A percentile compares a stretch with the other conserved stretches of the same genome.
Evolutionary conservation across 2,113 vertebrate species (phyloP).

Genomic region (Tragelaphus buxtoni): DNA sequence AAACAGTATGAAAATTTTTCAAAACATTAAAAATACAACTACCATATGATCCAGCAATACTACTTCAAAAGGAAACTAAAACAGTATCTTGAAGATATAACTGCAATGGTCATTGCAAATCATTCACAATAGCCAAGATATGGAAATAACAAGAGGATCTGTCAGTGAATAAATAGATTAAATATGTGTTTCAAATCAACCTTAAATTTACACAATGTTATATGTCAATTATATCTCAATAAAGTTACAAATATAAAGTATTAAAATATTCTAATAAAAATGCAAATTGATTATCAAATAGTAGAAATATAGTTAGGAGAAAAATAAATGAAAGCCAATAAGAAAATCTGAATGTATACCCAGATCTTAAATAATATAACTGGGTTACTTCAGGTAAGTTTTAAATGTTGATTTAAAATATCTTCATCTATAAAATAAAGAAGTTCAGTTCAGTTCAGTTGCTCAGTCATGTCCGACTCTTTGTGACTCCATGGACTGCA

Average conservation of each 20-base stretch:
- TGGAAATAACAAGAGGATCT: not conserved
- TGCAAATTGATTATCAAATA: not conserved
- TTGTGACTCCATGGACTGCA: not conserved
- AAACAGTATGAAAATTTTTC: not conserved
- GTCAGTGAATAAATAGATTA: not conserved
- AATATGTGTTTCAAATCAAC: not conserved
- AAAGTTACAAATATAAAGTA: not conserved
- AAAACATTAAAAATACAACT: not conserved
- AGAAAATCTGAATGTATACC: not conserved
- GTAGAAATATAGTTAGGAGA: not conserved
- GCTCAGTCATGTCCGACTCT: not conserved
- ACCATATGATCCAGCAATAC: not conserved
- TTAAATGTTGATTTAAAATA: not conserved
- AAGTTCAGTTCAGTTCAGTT: not conserved
- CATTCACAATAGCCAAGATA: not conserved
- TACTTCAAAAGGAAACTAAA: not conserved
- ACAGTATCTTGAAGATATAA: not conserved
- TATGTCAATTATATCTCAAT: not conserved
- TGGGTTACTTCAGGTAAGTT: not conserved
- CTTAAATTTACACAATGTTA: not conserved
- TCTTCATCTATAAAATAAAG: not conserved
- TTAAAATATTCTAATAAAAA: not conserved
- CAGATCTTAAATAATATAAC: not conserved
- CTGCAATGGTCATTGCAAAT: not conserved
- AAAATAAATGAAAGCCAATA: not conserved